phyloP scores from a whole-genome alignment of 2,113 vertebrate genomes.

The Rhea americana region DNA sequence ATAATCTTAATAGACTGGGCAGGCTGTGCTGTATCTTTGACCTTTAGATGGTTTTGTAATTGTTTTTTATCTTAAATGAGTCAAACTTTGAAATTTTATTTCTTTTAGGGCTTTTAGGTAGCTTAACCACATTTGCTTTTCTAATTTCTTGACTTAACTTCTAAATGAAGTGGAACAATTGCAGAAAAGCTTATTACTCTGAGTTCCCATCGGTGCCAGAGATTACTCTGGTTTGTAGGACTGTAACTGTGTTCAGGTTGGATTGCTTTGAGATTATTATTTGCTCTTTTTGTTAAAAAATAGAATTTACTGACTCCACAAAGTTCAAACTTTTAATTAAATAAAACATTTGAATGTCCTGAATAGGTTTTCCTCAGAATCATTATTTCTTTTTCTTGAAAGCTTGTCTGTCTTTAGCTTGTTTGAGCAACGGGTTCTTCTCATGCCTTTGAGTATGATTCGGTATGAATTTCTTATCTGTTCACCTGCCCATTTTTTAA shows the following conservation, averaged over 20 bases:
- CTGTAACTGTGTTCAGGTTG: rapidly evolving
- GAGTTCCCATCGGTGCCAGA: neutral
- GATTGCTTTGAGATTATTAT: neutral
- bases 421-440: neutral
- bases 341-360: neutral
- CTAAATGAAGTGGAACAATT: neutral
- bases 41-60: neutral
- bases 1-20: neutral
- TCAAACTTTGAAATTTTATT: neutral
- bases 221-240: neutral
- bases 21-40: neutral
- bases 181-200: neutral
- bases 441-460: neutral
- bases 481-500: neutral
- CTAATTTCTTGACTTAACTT: neutral
- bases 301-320: neutral
- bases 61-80: neutral
- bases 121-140: neutral
- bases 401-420: neutral
- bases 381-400: neutral
- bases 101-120: neutral
- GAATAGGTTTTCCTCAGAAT: neutral
- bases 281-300: neutral
- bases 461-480: neutral
- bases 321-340: neutral